Evolutionary conservation across 2,113 vertebrate genomes (phyloP).

Genomic region (Mugil cephalus): DNA sequence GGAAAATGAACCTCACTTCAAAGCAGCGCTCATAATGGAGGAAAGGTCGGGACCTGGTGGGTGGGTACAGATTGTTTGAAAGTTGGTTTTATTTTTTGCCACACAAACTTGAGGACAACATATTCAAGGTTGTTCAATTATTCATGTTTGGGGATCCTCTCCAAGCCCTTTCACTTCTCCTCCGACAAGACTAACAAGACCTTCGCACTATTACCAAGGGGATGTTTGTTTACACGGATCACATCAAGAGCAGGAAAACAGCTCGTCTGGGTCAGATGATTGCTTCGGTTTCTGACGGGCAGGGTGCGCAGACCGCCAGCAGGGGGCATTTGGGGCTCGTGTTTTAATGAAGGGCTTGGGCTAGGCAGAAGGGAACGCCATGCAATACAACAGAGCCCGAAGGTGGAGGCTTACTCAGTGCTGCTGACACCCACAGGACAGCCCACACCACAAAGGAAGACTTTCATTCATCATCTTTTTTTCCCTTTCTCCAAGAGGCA

Average conservation of each 20-base stretch:
- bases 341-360: conserved; percentile 1
- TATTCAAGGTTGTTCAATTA: conserved; percentile 62
- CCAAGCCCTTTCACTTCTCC: conserved; percentile 37
- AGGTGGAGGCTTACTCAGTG: conserved; percentile 1
- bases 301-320: conserved; percentile 10
- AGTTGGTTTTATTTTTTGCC: conserved; percentile 14
- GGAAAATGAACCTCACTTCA: conserved; percentile 41
- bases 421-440: background rate
- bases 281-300: conserved; percentile 1
- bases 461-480: conserved; percentile 17
- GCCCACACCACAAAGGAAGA: background rate
- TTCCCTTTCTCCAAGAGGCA: background rate
- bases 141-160: conserved; percentile 61
- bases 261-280: conserved; percentile 28
- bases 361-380: background rate
- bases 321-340: conserved; percentile 44
- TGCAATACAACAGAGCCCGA: conserved; percentile 8
- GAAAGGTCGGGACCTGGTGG: conserved; percentile 19
- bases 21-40: conserved; percentile 16
- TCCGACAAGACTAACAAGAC: conserved; percentile 63
- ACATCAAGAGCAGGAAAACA: conserved; percentile 31
- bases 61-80: conserved; percentile 31
- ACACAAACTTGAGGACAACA: conserved; percentile 45
- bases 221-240: conserved; percentile 62
- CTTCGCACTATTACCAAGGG: conserved; percentile 46